A percentile compares a stretch with the other conserved stretches of the same genome.
These are phyloP conservation scores for Labeo calbasu DNA, from an alignment of 2,797 vertebrate species.

Conservation along the genomic window DNA sequence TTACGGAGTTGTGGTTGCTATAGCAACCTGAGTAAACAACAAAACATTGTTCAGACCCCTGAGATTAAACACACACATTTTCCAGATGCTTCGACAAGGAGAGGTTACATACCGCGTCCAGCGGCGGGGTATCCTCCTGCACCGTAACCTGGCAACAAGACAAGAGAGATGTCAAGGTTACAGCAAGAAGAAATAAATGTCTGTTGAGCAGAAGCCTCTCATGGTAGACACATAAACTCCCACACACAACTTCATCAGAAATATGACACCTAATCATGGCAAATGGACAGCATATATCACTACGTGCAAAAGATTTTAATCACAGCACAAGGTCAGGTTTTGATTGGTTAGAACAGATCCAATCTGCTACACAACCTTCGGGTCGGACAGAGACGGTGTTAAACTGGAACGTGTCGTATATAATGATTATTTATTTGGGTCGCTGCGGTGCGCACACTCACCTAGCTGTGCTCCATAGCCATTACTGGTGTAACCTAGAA, in stretches of 20 bases:
- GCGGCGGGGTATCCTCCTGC: slow-evolving; percentile 66
- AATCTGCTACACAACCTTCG: slow-evolving; percentile 19
- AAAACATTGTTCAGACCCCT: not conserved
- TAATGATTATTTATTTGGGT: not conserved
- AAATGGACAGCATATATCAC: slow-evolving; percentile 26
- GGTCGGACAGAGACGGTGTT: not conserved
- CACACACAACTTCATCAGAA: slow-evolving; percentile 7
- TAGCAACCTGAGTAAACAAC: not conserved
- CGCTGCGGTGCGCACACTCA: slow-evolving; percentile 46
- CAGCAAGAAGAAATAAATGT: slow-evolving; percentile 25
- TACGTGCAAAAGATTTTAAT: slow-evolving; percentile 9
- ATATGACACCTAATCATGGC: slow-evolving; percentile 46
- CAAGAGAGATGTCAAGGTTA: slow-evolving; percentile 54
- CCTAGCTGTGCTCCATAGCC: slow-evolving; percentile 70
- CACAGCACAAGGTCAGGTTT: slow-evolving; percentile 39
- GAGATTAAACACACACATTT: not conserved
- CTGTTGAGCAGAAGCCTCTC: slow-evolving; percentile 46
- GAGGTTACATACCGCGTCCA: slow-evolving; percentile 69
- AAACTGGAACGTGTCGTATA: not conserved
- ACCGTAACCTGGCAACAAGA: slow-evolving; percentile 73
- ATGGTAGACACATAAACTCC: slow-evolving; percentile 10
- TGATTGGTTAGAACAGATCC: slow-evolving; percentile 49
- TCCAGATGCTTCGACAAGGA: slow-evolving; percentile 7
- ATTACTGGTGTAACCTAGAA: slow-evolving; percentile 67
- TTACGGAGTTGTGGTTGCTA: not conserved